Conservation (phyloP, 92 coral and sea anemone genomes). For the Scolanthus callimorphus region DNA sequence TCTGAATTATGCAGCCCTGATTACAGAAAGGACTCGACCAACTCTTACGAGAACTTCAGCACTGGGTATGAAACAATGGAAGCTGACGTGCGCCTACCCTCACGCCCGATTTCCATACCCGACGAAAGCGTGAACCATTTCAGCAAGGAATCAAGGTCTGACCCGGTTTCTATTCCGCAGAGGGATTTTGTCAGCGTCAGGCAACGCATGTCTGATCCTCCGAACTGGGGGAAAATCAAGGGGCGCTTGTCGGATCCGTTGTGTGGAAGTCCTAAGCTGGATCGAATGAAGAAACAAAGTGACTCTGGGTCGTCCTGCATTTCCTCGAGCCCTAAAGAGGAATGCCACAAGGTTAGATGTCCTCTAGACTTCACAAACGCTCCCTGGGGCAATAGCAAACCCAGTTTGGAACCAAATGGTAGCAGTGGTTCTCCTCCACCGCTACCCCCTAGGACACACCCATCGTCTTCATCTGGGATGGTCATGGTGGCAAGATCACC, state of each 20-base stretch:
- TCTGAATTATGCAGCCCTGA: slow-evolving; percentile 28
- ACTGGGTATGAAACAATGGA: slow-evolving; percentile 43
- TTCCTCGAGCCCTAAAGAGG: too few species aligned
- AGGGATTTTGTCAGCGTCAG: neutral
- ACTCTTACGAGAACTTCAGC: slow-evolving; percentile 37
- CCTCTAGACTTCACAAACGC: slow-evolving; percentile 28
- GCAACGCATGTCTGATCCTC: slow-evolving; percentile 17
- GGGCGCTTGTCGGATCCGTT: slow-evolving; percentile 15
- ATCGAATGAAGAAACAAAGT: neutral
- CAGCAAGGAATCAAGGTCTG: slow-evolving; percentile 1
- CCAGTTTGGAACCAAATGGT: too few species aligned
- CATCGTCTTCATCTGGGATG: slow-evolving; percentile 13
- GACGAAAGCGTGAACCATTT: neutral
- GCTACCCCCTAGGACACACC: slow-evolving; percentile 1
- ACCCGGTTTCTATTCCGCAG: slow-evolving; percentile 18
- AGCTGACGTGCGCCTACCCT: slow-evolving; percentile 15
- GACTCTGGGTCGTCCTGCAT: neutral
- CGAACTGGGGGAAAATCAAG: slow-evolving; percentile 1
- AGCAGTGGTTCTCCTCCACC: slow-evolving; percentile 8
- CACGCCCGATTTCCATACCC: slow-evolving; percentile 55
- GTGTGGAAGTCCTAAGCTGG: neutral
- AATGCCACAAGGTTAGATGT: too few species aligned
- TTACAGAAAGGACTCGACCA: slow-evolving; percentile 9
- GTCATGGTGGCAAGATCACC: slow-evolving; percentile 3
- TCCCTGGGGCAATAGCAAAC: too few species aligned